A percentile compares a stretch with the other conserved stretches of the same genome.
These are phyloP conservation scores for Portevinia maculata DNA, from an alignment of 2,888 invertebrate genomes.

Conservation along the genomic window DNA sequence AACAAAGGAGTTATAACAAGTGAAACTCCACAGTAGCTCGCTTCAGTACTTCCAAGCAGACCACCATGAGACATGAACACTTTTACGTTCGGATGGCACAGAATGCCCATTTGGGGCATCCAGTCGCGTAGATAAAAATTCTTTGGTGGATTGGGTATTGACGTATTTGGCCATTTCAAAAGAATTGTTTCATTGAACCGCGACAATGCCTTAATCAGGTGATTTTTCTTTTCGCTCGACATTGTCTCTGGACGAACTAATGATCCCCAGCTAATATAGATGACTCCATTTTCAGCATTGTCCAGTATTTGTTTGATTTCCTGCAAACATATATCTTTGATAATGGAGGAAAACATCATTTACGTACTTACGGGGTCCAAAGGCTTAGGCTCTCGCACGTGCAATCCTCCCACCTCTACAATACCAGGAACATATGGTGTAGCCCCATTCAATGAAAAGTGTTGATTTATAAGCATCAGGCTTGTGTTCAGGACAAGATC, in stretches of 20 bases:
- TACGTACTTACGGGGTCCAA: conserved; percentile 77
- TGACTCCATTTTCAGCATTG: conserved; percentile 84
- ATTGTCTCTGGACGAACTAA: conserved; percentile 86
- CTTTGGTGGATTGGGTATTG: conserved; percentile 84
- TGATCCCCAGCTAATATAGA: conserved; percentile 88
- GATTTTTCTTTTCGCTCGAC: conserved; percentile 83
- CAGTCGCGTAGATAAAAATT: conserved; percentile 87
- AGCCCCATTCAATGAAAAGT: conserved; percentile 83
- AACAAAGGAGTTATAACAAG: conserved; percentile 87
- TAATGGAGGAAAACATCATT: not conserved
- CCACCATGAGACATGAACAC: conserved; percentile 89
- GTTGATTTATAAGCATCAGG: conserved; percentile 83
- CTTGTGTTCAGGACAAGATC: conserved; percentile 80
- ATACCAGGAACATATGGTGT: conserved; percentile 82
- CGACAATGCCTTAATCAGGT: conserved; percentile 84
- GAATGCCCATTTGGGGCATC: conserved; percentile 88
- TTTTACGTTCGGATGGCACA: conserved; percentile 87
- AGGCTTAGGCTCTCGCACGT: conserved; percentile 78
- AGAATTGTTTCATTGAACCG: conserved; percentile 85
- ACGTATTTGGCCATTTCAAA: conserved; percentile 87
- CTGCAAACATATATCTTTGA: conserved; percentile 76
- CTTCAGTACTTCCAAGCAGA: conserved; percentile 87
- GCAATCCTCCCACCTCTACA: conserved; percentile 84
- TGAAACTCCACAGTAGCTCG: conserved; percentile 86
- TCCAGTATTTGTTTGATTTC: conserved; percentile 83